Conservation (phyloP, 64 coral and sea anemone species). For the Stichodactyla mertensii region DNA sequence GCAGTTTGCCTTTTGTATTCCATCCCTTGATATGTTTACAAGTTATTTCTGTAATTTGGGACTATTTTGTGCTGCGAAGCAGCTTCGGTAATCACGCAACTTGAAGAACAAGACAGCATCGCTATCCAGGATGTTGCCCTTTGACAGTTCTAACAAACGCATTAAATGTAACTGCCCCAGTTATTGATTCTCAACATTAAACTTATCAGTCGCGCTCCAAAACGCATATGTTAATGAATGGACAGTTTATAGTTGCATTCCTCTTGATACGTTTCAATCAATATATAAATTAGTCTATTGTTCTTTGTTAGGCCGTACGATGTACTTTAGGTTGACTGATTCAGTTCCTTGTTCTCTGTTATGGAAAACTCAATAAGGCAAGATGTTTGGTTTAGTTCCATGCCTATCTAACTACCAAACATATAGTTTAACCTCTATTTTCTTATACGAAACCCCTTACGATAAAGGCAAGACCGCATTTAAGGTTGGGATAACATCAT, state of each 20-base stretch:
- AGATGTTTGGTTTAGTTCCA: not conserved
- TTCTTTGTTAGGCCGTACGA: constrained; percentile 15
- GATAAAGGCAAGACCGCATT: not conserved
- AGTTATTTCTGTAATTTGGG: constrained; percentile 11
- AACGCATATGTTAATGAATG: constrained; percentile 13
- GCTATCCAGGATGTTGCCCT: not conserved
- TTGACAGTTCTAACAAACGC: constrained; percentile 6
- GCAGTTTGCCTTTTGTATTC: constrained; percentile 5
- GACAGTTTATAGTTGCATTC: not conserved
- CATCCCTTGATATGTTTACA: not conserved
- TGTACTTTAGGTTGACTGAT: constrained; percentile 7
- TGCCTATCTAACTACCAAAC: not conserved
- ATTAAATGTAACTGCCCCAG: not conserved
- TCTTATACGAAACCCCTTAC: not conserved
- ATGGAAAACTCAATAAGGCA: not conserved
- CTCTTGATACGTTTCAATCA: constrained; percentile 25
- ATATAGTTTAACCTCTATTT: not conserved
- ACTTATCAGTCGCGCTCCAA: not conserved
- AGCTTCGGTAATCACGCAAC: not conserved
- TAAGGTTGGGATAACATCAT: not conserved
- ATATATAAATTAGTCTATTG: constrained; percentile 7
- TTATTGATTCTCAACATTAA: constrained; percentile 3
- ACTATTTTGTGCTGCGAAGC: not conserved
- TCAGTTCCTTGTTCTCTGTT: not conserved
- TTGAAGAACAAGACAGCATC: not conserved